phyloP scores from a whole-genome alignment of 2,113 vertebrate genomes.

The Aptenodytes patagonicus region DNA sequence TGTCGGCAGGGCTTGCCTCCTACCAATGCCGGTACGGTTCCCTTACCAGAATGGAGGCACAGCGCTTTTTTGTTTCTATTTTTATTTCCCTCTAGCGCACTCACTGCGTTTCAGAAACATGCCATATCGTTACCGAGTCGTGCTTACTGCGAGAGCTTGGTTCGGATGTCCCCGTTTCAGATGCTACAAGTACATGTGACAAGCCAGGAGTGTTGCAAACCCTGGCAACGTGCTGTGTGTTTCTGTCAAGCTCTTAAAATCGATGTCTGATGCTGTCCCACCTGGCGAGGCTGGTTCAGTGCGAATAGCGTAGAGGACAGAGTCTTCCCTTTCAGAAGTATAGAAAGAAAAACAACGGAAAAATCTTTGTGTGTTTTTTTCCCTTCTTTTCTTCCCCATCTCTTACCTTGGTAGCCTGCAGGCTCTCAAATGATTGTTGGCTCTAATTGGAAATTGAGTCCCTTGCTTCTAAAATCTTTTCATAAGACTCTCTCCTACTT shows the following conservation, averaged over 20 bases:
- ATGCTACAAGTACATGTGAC: background rate
- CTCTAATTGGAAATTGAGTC: conserved; percentile 74
- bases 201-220: accelerated
- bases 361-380: background rate
- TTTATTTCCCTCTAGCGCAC: background rate
- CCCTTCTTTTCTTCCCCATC: background rate
- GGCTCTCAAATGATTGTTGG: conserved; percentile 37
- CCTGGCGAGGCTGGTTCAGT: background rate
- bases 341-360: background rate
- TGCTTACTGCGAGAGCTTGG: background rate
- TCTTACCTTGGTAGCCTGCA: background rate
- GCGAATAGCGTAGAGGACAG: accelerated
- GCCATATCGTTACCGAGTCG: background rate
- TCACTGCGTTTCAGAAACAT: background rate
- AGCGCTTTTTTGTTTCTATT: background rate
- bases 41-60: background rate
- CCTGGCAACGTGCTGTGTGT: too few species aligned
- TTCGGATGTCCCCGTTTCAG: background rate
- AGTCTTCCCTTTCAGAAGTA: background rate
- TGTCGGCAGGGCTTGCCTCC: accelerated
- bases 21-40: background rate
- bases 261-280: accelerated
- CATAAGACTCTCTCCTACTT: conserved; percentile 76
- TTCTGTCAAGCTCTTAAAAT: background rate
- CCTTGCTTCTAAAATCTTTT: conserved; percentile 70